Conservation (phyloP, 2,888 invertebrate species). For the Eilema sororculum region DNA sequence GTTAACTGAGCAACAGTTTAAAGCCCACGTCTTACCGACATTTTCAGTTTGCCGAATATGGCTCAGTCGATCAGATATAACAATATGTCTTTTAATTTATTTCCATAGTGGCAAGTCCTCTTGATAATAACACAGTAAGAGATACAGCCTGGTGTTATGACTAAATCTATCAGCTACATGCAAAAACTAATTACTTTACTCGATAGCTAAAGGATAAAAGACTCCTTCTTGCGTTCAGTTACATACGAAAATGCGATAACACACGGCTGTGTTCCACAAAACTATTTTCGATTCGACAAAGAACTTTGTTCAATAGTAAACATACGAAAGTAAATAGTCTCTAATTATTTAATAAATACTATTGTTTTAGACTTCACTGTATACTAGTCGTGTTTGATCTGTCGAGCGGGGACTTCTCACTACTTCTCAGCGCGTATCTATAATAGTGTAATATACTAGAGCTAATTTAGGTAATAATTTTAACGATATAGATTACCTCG, state of each 20-base stretch:
- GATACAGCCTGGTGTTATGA: not conserved
- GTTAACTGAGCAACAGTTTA: no score
- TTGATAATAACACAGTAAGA: not conserved
- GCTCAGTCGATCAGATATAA: not conserved
- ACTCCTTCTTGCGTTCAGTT: no score
- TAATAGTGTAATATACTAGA: slow-evolving; percentile 31
- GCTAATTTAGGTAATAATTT: slow-evolving; percentile 31
- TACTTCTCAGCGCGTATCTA: slow-evolving; percentile 2
- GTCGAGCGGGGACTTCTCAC: not conserved
- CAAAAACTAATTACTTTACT: not conserved
- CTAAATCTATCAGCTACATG: not conserved
- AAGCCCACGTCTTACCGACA: no score
- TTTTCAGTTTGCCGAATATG: no score
- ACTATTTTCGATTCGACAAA: no score
- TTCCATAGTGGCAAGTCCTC: not conserved
- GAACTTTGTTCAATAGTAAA: no score
- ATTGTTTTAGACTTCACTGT: no score
- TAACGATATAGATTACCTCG: slow-evolving; percentile 32
- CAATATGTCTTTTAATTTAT: not conserved
- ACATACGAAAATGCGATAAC: no score
- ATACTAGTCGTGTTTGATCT: no score
- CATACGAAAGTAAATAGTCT: no score
- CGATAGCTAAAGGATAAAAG: not conserved
- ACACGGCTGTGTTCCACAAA: no score
- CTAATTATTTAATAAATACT: no score